phyloP scores from a whole-genome alignment of 2,797 vertebrate genomes.

The Hozukius guyotensis region DNA sequence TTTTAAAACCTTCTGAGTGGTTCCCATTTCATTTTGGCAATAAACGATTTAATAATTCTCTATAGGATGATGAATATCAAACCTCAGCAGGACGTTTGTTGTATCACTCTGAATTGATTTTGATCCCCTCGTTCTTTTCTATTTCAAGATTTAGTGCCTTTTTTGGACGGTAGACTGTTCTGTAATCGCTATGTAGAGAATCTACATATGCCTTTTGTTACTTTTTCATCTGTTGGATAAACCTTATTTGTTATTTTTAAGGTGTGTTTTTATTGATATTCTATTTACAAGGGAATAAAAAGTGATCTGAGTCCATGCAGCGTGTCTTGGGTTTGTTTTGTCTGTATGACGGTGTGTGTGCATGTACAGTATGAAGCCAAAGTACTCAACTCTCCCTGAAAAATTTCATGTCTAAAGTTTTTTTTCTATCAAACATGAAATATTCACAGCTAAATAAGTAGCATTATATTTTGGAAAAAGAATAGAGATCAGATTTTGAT shows the following conservation, averaged over 20 bases:
- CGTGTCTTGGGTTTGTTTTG: constrained; percentile 22
- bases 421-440: not conserved
- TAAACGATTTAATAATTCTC: constrained; percentile 69
- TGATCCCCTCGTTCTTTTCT: constrained; percentile 84
- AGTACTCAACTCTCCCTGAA: not conserved
- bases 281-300: constrained; percentile 98
- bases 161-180: constrained; percentile 99
- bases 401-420: not conserved
- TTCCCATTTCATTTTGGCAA: constrained; percentile 57
- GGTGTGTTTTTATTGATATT: constrained; percentile 99
- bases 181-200: constrained; percentile 95
- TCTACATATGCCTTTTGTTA: constrained; percentile 97
- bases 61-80: constrained; percentile 64
- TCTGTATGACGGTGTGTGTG: not conserved
- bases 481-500: too few relatives aligned
- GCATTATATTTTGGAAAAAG: not conserved
- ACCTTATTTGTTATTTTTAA: constrained; percentile 92
- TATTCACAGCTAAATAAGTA: not conserved
- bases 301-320: constrained; percentile 75
- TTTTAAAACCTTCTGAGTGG: not conserved
- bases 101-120: constrained; percentile 76
- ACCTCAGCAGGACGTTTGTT: constrained; percentile 75
- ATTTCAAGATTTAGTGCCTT: constrained; percentile 99
- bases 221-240: constrained; percentile 91
- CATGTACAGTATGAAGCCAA: not conserved